Percentiles rank a stretch among this genome's conserved stretches.
These are phyloP conservation scores for Pemphredon lugubris DNA, from an alignment of 2,888 invertebrate genomes.

Conservation along the genomic window DNA sequence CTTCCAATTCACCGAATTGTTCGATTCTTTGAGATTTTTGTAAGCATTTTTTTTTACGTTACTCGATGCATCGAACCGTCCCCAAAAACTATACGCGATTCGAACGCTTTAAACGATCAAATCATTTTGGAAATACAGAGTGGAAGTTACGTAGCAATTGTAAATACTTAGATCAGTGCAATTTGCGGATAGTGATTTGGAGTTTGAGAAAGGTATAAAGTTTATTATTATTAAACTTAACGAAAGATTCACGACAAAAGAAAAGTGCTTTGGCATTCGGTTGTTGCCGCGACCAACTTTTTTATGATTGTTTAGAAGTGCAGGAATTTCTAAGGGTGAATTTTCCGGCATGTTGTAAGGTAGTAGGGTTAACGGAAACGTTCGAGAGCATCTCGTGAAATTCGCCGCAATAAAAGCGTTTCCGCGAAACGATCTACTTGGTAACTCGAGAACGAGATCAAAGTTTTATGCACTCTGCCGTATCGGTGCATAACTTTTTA, in stretches of 20 bases:
- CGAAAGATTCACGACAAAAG: too few relatives aligned
- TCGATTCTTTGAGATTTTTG: neutral
- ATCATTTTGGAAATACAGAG: too few relatives aligned
- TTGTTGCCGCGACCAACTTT: neutral
- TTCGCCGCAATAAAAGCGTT: constrained; percentile 36
- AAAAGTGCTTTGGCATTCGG: neutral
- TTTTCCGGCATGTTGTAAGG: neutral
- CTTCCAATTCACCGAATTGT: neutral
- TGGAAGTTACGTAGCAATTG: too few relatives aligned
- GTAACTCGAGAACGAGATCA: constrained; percentile 32
- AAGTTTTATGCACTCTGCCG: constrained; percentile 36
- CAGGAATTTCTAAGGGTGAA: neutral
- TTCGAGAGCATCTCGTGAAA: constrained; percentile 6
- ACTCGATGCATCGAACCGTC: too few relatives aligned
- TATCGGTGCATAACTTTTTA: constrained; percentile 43
- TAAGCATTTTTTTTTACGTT: too few relatives aligned
- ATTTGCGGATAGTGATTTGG: too few relatives aligned
- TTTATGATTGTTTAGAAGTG: neutral
- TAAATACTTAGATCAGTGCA: too few relatives aligned
- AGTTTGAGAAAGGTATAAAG: too few relatives aligned
- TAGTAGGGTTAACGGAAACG: neutral
- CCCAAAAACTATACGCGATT: too few relatives aligned
- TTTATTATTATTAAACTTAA: too few relatives aligned
- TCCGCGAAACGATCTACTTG: constrained; percentile 34
- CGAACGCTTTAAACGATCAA: too few relatives aligned